Conservation (phyloP, 1,140 invertebrate genomes). For the Tenebrio molitor region DNA sequence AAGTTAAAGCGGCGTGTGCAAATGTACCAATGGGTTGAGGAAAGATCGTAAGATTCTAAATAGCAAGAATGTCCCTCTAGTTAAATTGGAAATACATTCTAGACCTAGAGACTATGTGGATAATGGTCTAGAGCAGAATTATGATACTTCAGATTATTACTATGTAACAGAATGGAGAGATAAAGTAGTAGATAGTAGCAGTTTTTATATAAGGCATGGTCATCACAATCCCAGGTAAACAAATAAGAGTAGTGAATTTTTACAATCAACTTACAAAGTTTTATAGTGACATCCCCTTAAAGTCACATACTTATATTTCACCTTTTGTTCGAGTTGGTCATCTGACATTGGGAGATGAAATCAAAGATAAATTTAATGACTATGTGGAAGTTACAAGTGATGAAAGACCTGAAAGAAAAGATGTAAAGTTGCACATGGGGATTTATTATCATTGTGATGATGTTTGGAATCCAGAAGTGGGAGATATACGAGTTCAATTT, state of each 20-base stretch:
- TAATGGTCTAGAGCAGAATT: constrained; percentile 53
- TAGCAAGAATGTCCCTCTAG: neutral
- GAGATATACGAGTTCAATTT: constrained; percentile 87
- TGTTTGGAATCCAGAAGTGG: constrained; percentile 87
- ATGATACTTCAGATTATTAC: constrained; percentile 71
- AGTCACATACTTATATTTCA: constrained; percentile 69
- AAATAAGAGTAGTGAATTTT: too few species aligned
- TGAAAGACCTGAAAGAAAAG: constrained; percentile 81
- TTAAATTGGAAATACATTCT: constrained; percentile 24
- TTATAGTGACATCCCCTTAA: constrained; percentile 67
- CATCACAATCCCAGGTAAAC: constrained; percentile 81
- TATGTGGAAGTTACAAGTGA: constrained; percentile 87
- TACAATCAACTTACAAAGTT: constrained; percentile 29
- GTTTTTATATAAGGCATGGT: constrained; percentile 79
- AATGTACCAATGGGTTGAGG: constrained; percentile 95
- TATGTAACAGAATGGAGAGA: constrained; percentile 88
- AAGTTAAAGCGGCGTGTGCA: constrained; percentile 70
- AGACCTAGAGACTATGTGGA: constrained; percentile 54
- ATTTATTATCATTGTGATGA: constrained; percentile 88
- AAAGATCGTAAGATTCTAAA: constrained; percentile 69
- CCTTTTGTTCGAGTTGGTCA: constrained; percentile 71
- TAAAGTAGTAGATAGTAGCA: constrained; percentile 81
- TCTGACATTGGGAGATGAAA: constrained; percentile 70
- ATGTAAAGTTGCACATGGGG: constrained; percentile 88
- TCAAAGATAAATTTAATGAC: constrained; percentile 83